A percentile compares a stretch with the other conserved stretches of the same genome.
Conservation (phyloP, 2,888 invertebrate genomes). For the Acanthosoma haemorrhoidale region DNA sequence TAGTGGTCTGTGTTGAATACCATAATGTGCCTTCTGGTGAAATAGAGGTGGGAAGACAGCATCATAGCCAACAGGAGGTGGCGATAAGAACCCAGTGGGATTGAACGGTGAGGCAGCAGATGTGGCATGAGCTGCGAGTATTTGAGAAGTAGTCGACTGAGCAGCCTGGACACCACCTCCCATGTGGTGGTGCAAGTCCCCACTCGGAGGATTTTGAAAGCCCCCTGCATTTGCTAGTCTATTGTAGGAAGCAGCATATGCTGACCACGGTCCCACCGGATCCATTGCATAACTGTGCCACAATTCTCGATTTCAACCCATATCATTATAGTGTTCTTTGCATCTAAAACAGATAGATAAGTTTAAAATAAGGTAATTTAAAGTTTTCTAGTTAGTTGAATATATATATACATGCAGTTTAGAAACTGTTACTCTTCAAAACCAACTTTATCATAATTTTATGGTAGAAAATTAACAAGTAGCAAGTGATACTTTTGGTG, state of each 20-base stretch:
- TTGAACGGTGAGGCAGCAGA: slow-evolving; percentile 55
- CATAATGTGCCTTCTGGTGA: slow-evolving; percentile 58
- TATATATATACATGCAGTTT: too few species aligned
- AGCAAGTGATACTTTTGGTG: too few species aligned
- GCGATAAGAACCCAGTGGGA: slow-evolving; percentile 49
- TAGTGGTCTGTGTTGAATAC: slow-evolving; percentile 42
- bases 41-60: slow-evolving; percentile 76
- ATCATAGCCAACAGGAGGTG: slow-evolving; percentile 54
- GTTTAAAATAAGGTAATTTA: too few species aligned
- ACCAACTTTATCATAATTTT: too few species aligned
- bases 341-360: not conserved
- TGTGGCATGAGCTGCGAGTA: slow-evolving; percentile 48
- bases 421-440: too few species aligned
- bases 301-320: not conserved
- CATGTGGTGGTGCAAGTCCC: slow-evolving; percentile 57
- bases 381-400: too few species aligned
- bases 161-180: slow-evolving; percentile 47
- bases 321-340: not conserved
- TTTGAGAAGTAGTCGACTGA: slow-evolving; percentile 60
- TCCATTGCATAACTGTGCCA: slow-evolving; percentile 55
- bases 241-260: slow-evolving; percentile 71
- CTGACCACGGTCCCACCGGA: slow-evolving; percentile 85
- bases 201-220: slow-evolving; percentile 49
- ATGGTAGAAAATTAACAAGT: too few species aligned
- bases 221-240: slow-evolving; percentile 68